Base-by-base conservation (phyloP, 1,140 invertebrate genomes). In the Paracyclopina nana region DNA sequence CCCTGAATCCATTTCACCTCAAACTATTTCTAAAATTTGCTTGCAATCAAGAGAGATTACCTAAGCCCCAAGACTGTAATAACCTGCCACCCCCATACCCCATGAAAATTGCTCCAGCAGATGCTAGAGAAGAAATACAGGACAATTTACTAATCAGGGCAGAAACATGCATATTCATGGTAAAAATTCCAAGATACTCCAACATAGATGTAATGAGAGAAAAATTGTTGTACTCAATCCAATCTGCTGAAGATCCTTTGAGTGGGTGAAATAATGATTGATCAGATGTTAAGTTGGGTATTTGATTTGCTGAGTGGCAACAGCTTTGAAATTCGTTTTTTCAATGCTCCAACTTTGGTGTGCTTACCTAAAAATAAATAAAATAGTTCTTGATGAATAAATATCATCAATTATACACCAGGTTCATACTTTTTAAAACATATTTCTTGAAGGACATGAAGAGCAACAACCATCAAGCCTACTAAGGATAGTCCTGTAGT, bases 101-200 rank as follows among this genome's bases (percentile, higher is more conserved):
- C n/a, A 65, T 66, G 65, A 66, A 65, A 54, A 66, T 66, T 41
- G 65, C 65, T 11, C 65, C 65, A 25, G 62, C 63, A 18, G 65
- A 66, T 59, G 61, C 62, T 20, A 20, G 25, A 20, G 46, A 60
- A 54, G 63, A 61, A 44, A 50, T 57, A 11, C 59, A 62, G 18
- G 63, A 66, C 55, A 46, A 54, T 0, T 56, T 62, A 1, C 62
- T 62, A 53, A 64, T 66, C 26, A 55, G 65, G 28, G 63, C 63
- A 11, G 65, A 66, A 54, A 66, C 65, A 0, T 66, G 65, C 53
- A 63, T 66, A 62, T 66, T 66, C 50, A 66, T 66, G 64, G 58
- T 66, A 30, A 66, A 66, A 55, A 56, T 66, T 6, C 65, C 65
- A 2, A 62, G 64, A 56, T 66, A 66, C 53, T 60, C 60, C 6